Evolutionary conservation across 1,140 invertebrate genomes (phyloP), one percentile per base, ranked within the genome.

Genomic region (Ridgeia piscesae): DNA sequence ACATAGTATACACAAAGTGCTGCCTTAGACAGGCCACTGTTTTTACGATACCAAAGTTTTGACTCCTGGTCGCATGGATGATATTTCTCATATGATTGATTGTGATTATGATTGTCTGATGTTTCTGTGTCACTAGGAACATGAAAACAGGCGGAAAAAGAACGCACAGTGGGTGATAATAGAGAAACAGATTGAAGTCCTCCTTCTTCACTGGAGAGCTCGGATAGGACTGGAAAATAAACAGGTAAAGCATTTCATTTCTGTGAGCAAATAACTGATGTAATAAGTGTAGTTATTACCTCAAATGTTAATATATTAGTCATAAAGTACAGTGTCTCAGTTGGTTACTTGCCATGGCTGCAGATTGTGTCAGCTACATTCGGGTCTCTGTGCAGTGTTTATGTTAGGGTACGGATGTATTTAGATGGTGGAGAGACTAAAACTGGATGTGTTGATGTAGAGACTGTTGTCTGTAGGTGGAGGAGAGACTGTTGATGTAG

Each of bases 151-250:
- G 92, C 94, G 95, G 91, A 95, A 94, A 94, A 94, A 94, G 89
- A 96, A 96, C 92, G 94, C 94, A 42, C 95, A 96, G 35, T 95
- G 96, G 93, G 95, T 96, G 90, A 94, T 96, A 89, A 94, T 97
- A 35, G 97, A 97, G 94, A 96, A 96, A 91, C 96, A 96, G 92
- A 94, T 97, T 1, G 97, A 98, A 94, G 95, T 97, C 93, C 97
- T 98, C 0, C 96, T 99, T 4, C 97, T 98, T 94, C 99, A 99
- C 96, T 99, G 99, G 98, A 97, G 98, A 92, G 96, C 97, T 89
- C 96, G 97, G 93, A 97, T 98, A 90, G 97, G 98, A 21, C 96
- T 97, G 92, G 95, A 97, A 93, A 95, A 94, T 50, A 97, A 95
- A 95, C 97, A 97, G 94, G 96, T 97, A 92, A 77, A 92, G 58